Conservation (phyloP, 2,113 vertebrate genomes). For the Nothobranchius kuhntae region DNA sequence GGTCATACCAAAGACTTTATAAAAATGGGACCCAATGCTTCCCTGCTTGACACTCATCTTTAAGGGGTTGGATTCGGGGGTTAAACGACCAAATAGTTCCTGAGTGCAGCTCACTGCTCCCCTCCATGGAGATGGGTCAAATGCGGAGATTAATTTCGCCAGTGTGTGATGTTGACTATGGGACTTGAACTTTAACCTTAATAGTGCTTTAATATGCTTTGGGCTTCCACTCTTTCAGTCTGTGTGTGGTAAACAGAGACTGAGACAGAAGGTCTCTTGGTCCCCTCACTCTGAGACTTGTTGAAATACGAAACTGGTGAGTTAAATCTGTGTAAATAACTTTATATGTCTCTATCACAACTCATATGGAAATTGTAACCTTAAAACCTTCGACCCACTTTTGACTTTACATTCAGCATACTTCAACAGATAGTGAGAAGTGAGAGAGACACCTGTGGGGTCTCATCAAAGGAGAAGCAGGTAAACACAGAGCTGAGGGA, state of each 20-base stretch:
- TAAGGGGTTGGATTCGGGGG: too few relatives aligned
- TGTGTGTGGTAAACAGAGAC: slow-evolving; percentile 70
- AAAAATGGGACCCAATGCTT: too few relatives aligned
- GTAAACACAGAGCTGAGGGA: slow-evolving; percentile 68
- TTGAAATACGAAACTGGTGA: slow-evolving; percentile 38
- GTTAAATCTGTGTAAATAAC: slow-evolving; percentile 28
- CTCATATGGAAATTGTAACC: not conserved
- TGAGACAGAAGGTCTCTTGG: slow-evolving; percentile 45
- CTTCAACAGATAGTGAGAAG: slow-evolving; percentile 1
- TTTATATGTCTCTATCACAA: slow-evolving; percentile 5
- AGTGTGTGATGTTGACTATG: too few relatives aligned
- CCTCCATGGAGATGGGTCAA: too few relatives aligned
- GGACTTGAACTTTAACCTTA: not conserved
- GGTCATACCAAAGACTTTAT: too few relatives aligned
- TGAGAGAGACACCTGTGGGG: slow-evolving; percentile 58
- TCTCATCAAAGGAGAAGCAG: slow-evolving; percentile 67
- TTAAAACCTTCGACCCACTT: too few relatives aligned
- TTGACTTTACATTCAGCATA: not conserved
- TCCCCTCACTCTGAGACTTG: slow-evolving; percentile 32
- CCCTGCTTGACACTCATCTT: too few relatives aligned
- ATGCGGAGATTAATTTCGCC: too few relatives aligned
- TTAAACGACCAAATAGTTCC: too few relatives aligned
- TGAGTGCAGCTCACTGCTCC: too few relatives aligned
- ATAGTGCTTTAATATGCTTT: slow-evolving; percentile 67
- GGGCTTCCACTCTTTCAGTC: slow-evolving; percentile 55